phyloP scores from a whole-genome alignment of 2,113 vertebrate species.

The Calonectris borealis region DNA sequence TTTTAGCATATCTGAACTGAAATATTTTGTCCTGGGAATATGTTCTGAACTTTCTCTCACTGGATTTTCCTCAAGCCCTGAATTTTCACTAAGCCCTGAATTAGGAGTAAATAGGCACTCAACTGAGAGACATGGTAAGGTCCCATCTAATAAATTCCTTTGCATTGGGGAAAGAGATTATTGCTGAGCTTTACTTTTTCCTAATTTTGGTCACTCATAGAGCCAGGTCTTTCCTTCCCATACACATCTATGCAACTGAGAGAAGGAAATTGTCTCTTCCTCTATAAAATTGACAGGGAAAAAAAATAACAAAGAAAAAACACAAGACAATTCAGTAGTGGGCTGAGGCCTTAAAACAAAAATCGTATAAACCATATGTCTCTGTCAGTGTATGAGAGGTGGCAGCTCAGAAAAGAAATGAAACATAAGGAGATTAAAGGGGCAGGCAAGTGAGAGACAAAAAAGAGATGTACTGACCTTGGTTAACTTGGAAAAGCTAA shows the following conservation, averaged over 20 bases:
- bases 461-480: slow-evolving; percentile 25
- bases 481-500: slow-evolving; percentile 53
- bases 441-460: background rate
- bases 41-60: background rate
- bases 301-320: background rate
- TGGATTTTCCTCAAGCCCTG: background rate
- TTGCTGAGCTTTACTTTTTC: background rate
- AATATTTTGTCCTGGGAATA: background rate
- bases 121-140: background rate
- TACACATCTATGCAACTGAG: background rate
- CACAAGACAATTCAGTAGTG: background rate
- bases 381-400: background rate
- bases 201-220: background rate
- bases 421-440: slow-evolving; percentile 57
- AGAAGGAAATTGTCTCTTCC: background rate
- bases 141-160: background rate
- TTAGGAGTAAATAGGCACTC: background rate
- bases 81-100: background rate
- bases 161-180: background rate
- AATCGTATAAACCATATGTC: background rate
- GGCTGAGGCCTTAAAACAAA: background rate
- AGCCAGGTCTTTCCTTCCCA: background rate
- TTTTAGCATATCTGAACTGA: background rate
- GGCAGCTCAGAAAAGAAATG: slow-evolving; percentile 27
- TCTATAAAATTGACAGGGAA: background rate